Evolutionary conservation across 2,888 invertebrate species (phyloP).

Genomic region (Panopea generosa): DNA sequence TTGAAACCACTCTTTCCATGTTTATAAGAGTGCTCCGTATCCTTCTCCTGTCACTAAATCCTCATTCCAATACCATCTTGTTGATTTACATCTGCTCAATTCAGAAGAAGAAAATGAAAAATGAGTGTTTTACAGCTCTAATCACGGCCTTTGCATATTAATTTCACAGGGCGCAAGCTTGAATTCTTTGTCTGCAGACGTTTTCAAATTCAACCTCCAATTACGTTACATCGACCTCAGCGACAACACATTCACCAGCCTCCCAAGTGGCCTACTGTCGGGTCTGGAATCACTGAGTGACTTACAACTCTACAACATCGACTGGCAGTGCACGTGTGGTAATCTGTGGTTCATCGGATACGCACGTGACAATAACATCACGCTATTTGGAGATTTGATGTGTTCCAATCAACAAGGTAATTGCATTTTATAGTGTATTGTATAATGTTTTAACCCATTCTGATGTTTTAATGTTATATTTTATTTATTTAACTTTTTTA

Average conservation of each 20-base stretch:
- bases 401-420: slow-evolving; percentile 28
- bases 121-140: too few species aligned
- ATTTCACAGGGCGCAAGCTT: slow-evolving; percentile 52
- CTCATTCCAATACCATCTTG: too few species aligned
- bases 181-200: slow-evolving; percentile 41
- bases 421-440: too few species aligned
- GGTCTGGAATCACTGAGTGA: slow-evolving; percentile 51
- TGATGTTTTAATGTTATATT: too few species aligned
- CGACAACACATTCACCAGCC: slow-evolving; percentile 51
- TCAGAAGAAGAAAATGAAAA: too few species aligned
- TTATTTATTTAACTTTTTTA: too few species aligned
- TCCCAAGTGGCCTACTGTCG: slow-evolving; percentile 54
- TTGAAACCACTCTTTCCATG: too few species aligned
- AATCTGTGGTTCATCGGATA: slow-evolving; percentile 62
- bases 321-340: slow-evolving; percentile 63
- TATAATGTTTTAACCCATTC: too few species aligned
- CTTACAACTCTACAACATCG: slow-evolving; percentile 47
- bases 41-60: too few species aligned
- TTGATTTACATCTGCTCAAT: too few species aligned
- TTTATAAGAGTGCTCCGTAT: too few species aligned
- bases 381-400: slow-evolving; percentile 57
- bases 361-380: slow-evolving; percentile 55
- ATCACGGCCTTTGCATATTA: too few species aligned
- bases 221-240: slow-evolving; percentile 57
- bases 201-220: slow-evolving; percentile 54